Conservation (phyloP, 2,113 vertebrate genomes). For the Coreoperca whiteheadi region DNA sequence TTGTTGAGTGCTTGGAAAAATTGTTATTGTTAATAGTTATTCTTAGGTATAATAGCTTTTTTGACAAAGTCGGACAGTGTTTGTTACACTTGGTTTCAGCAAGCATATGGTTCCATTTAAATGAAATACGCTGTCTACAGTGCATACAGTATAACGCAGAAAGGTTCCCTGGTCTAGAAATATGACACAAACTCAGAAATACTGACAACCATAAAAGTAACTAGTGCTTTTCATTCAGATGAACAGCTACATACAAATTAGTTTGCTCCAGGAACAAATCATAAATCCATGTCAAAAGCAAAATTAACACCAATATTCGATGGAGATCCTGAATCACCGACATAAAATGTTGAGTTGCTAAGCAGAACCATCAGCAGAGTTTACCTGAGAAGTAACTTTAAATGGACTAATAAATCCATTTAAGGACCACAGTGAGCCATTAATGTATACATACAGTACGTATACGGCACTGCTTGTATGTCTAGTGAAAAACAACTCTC, state of each 20-base stretch:
- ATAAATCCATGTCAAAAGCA: not conserved
- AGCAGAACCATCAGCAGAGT: not conserved
- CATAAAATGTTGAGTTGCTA: not conserved
- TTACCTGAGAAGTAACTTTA: not conserved
- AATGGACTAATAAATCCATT: conserved; percentile 19
- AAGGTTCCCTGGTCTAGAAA: not conserved
- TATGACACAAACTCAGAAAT: not conserved
- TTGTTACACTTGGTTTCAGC: not conserved
- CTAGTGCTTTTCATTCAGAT: not conserved
- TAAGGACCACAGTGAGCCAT: not conserved
- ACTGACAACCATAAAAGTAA: conserved; percentile 4
- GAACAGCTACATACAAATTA: not conserved
- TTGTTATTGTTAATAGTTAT: not conserved
- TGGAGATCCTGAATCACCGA: not conserved
- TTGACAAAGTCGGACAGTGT: not conserved
- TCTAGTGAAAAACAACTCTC: not conserved
- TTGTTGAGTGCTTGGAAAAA: not conserved
- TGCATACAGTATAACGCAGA: not conserved
- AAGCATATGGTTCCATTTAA: conserved; percentile 8
- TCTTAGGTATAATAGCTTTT: not conserved
- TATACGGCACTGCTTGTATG: not conserved
- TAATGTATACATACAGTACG: not conserved
- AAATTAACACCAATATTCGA: not conserved
- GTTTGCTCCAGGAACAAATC: not conserved
- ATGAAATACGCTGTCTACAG: not conserved